Evolutionary conservation across 2,888 invertebrate genomes (phyloP), one percentile per base, ranked within the genome.

Genomic region (Drosophila emarginata): DNA sequence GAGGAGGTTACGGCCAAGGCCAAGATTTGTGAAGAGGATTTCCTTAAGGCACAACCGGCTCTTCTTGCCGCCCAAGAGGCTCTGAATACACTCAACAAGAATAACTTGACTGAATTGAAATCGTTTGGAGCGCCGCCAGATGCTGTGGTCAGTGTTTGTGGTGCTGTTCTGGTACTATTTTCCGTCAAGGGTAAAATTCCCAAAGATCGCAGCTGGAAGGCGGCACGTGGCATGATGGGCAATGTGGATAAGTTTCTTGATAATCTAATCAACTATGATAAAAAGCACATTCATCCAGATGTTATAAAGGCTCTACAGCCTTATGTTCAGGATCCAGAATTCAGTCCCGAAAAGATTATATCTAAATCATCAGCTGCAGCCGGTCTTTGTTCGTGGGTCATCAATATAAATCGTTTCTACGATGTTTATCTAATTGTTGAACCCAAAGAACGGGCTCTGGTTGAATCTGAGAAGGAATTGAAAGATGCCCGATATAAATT

Each of bases 351-450:
- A 40, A 95, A 96, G 77, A 96, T 98, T 86, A 91, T 94, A 78
- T 93, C 95, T 0, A 98, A 98, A 92, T 98, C 98, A 0, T 93
- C 94, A 36, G 98, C 98, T 14, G 98, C 98, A 18, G 97, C 97
- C 61, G 97, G 98, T 23, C 93, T 99, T 7, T 98, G 98, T 89
- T 95, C 97, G 1, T 99, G 98, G 98, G 98, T 97, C 1, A 95
- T 97, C 78, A 98, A 98, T 91, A 97, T 98, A 76, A 88, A 96
- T 89, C 95, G 94, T 82, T 98, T 97, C 92, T 96, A 97, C 92
- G 96, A 96, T 62, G 97, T 98, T 28, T 98, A 95, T 92, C 96
- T 96, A 71, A 95, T 97, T 37, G 98, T 98, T 0, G 97, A 98
- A 90, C 98, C 98, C 18, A 97, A 98, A 89, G 93, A 98, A 86